Conservation (phyloP, 1,140 invertebrate genomes). For the Zaprionus davidi region DNA sequence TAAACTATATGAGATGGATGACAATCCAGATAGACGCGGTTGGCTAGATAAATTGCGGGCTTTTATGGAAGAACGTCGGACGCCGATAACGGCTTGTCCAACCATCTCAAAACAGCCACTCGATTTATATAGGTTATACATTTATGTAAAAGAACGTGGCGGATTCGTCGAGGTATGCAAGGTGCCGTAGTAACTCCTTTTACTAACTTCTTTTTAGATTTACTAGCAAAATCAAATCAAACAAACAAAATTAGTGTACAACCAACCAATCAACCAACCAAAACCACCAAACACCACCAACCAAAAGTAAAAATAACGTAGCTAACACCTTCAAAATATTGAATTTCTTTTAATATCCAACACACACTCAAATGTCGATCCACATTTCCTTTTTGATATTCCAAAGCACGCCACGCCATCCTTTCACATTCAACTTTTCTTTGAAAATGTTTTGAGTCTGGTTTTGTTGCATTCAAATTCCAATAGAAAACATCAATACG, state of each 20-base stretch:
- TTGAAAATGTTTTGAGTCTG: conserved; percentile 10
- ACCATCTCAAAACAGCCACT: conserved; percentile 99
- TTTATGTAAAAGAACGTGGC: conserved; percentile 96
- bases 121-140: conserved; percentile 98
- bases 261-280: conserved; percentile 58
- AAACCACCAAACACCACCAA: conserved; percentile 60
- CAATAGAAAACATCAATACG: not conserved
- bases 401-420: conserved; percentile 11
- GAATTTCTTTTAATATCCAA: conserved; percentile 24
- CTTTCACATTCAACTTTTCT: conserved; percentile 3
- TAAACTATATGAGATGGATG: conserved; percentile 98
- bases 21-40: conserved; percentile 94
- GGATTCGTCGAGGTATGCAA: conserved; percentile 98
- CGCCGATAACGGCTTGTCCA: conserved; percentile 96
- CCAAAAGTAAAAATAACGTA: conserved; percentile 61
- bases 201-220: conserved; percentile 85
- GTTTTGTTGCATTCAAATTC: not conserved
- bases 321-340: conserved; percentile 47
- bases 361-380: conserved; percentile 6
- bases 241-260: conserved; percentile 68
- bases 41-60: conserved; percentile 96
- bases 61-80: conserved; percentile 97
- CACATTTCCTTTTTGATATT: conserved; percentile 11
- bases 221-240: conserved; percentile 79
- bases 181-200: conserved; percentile 87